Evolutionary conservation across 2,113 vertebrate genomes (phyloP), one percentile per base, ranked within the genome.

Genomic region (Phalacrocorax brasilianus): DNA sequence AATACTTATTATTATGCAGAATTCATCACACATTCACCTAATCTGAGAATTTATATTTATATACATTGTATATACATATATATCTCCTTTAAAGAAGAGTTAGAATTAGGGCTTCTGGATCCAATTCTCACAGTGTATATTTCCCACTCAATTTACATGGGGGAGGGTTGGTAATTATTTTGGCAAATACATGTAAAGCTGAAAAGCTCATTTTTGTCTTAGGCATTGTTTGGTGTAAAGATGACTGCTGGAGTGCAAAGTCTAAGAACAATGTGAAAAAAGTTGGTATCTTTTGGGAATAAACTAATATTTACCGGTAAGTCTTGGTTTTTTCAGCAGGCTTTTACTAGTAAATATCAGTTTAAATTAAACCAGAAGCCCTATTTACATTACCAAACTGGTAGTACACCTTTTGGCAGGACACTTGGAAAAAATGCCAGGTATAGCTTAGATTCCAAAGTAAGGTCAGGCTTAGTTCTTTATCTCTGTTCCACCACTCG

Each of bases 271-370:
- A 79, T 97, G 97, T 97, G 97, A 97, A 97, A 97, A 97, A 97
- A 97, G 97, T 97, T 97, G 97, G 94, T 97, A 97, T 97, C 97
- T 97, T 97, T 97, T 93, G 96, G 97, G 97, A 97, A 97, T 97
- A 97, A 97, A 97, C 97, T 97, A 97, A 97, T 97, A 97, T 97
- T 97, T 97, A 97, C 97, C 97, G 97, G 97, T 97, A 97, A 97
- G 97, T 97, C 97, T 97, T 97, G 97, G 97, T 97, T 97, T 97
- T 97, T 97, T 97, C 97, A 97, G 97, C 97, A 97, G 97, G 97
- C 97, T 96, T 97, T 97, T 97, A 97, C 97, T 97, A 97, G 97
- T 97, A 97, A 97, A 97, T 97, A 97, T 97, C 97, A 97, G 97
- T 97, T 97, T 97, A 97, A 97, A 97, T 96, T 97, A 97, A 96